phyloP scores from a whole-genome alignment of 2,113 vertebrate species.

The Cepphus grylle region DNA sequence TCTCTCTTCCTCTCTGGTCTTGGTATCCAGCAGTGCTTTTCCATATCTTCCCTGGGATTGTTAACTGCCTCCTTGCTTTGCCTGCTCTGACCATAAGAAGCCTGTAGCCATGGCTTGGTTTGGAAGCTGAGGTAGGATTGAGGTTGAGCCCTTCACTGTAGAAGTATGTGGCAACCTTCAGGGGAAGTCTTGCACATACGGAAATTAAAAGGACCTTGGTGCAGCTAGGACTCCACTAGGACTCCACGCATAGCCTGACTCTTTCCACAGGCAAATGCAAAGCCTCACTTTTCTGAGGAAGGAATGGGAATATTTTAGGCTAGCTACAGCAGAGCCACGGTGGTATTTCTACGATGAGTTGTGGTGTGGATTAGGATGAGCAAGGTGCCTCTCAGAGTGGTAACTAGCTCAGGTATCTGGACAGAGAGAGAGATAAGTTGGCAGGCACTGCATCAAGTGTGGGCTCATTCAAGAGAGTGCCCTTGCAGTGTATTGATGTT shows the following conservation, averaged over 20 bases:
- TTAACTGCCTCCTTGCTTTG: background rate
- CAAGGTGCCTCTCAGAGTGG: background rate
- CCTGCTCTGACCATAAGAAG: background rate
- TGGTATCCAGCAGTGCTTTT: background rate
- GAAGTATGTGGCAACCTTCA: background rate
- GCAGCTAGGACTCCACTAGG: background rate
- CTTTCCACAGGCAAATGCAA: background rate
- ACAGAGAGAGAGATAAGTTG: background rate
- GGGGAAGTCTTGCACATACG: background rate
- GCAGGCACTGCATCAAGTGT: background rate
- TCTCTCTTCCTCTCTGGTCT: background rate
- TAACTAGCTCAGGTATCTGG: background rate
- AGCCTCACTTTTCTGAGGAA: background rate
- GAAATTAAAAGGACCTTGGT: background rate
- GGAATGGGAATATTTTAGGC: background rate
- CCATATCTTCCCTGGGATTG: background rate
- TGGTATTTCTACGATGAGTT: background rate
- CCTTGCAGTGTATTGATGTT: background rate
- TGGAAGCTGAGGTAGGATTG: background rate
- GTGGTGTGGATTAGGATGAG: background rate
- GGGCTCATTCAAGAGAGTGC: background rate
- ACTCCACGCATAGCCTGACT: background rate
- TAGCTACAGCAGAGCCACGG: background rate
- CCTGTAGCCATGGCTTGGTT: background rate
- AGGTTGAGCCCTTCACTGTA: background rate